Evolutionary conservation across 2,888 invertebrate species (phyloP).

Genomic region (Labia minor): DNA sequence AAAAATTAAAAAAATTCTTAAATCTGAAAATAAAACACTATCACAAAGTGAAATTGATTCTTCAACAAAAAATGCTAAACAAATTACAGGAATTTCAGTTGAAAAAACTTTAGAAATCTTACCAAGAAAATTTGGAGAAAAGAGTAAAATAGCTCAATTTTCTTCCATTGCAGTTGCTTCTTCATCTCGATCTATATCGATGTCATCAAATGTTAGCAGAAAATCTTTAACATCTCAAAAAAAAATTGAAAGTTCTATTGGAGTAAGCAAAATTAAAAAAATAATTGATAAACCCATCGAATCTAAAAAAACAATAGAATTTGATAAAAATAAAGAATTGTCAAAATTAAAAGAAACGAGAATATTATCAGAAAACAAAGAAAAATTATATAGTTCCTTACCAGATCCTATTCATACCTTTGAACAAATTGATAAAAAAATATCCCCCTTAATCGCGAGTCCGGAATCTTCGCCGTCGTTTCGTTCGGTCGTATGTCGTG

Average conservation of each 20-base stretch:
- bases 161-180: not conserved
- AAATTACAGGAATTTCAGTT: not conserved
- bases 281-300: not conserved
- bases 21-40: not conserved
- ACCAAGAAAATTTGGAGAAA: not conserved
- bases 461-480: constrained; percentile 24
- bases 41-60: not conserved
- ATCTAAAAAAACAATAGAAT: not conserved
- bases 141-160: not conserved
- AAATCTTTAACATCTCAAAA: not conserved
- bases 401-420: not conserved
- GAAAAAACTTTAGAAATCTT: not conserved
- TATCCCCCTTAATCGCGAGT: constrained; percentile 21
- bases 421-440: not conserved
- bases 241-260: not conserved
- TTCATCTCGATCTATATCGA: not conserved
- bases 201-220: not conserved
- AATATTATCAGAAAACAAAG: not conserved
- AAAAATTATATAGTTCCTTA: no score
- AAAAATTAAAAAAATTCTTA: not conserved
- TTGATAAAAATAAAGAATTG: not conserved
- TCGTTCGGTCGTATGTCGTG: constrained; percentile 22
- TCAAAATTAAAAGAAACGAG: constrained; percentile 4
- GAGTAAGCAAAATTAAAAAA: not conserved
- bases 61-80: no score